Percentiles rank a stretch among this genome's conserved stretches.
Conservation (phyloP, 1,140 invertebrate genomes). For the Trichoplusia ni region DNA sequence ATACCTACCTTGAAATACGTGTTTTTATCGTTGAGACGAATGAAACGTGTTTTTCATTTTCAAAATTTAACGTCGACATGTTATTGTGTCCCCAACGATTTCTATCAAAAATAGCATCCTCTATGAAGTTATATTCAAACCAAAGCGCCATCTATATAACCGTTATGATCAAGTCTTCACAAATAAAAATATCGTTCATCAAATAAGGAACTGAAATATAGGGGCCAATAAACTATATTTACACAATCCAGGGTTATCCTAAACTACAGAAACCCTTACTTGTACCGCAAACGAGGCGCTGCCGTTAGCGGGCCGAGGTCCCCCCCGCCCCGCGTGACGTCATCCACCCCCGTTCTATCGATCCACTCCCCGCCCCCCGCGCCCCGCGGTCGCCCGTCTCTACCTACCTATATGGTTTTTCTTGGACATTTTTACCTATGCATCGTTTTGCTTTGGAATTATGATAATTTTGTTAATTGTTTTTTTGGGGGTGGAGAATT, state of each 20-base stretch:
- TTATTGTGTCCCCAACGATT: no score
- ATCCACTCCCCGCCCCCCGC: slow-evolving; percentile 47
- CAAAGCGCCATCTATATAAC: no score
- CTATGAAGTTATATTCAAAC: no score
- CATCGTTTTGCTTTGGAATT: not conserved
- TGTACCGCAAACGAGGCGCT: slow-evolving; percentile 36
- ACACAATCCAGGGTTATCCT: slow-evolving; percentile 13
- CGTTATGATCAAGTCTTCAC: no score
- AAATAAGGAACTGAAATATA: no score
- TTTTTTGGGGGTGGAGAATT: not conserved
- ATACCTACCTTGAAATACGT: no score
- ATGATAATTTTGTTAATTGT: slow-evolving; percentile 10
- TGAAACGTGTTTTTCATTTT: no score
- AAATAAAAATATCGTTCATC: no score
- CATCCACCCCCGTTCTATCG: slow-evolving; percentile 61
- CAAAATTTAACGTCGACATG: no score
- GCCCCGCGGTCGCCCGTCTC: slow-evolving; percentile 27
- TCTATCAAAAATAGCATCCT: no score
- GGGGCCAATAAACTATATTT: slow-evolving; percentile 3
- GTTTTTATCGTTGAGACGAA: no score
- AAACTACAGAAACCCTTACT: slow-evolving; percentile 12
- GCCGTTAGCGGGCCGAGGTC: slow-evolving; percentile 29
- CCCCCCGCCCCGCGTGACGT: slow-evolving; percentile 55
- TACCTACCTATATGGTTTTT: slow-evolving; percentile 37
- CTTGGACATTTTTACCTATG: slow-evolving; percentile 40